Evolutionary conservation across 2,113 vertebrate species (phyloP).

Genomic region (Myiagra hebetior): DNA sequence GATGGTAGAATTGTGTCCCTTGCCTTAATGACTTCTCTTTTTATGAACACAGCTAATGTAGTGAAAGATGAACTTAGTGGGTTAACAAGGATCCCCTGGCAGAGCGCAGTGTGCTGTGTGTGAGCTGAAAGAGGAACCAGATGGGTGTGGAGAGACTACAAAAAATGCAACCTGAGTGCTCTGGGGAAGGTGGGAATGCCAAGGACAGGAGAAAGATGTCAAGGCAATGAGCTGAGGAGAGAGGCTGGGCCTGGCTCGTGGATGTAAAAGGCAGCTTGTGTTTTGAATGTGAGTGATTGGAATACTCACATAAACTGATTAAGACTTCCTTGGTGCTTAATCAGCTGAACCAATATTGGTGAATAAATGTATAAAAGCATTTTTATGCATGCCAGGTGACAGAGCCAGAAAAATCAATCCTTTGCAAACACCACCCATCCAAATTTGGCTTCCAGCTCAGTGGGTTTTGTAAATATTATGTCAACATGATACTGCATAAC

Average conservation of each 20-base stretch:
- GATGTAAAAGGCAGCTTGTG: not conserved
- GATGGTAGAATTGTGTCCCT: not conserved
- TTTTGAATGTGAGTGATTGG: not conserved
- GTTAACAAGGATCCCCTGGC: not conserved
- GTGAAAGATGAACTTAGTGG: not conserved
- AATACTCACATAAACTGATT: not conserved
- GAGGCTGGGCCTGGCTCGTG: not conserved
- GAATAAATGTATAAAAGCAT: not conserved
- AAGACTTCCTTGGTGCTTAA: not conserved
- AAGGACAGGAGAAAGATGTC: not conserved
- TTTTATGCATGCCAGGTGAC: not conserved
- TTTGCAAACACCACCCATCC: not conserved
- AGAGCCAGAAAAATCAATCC: constrained; percentile 24
- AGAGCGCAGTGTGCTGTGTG: not conserved
- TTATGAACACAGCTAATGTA: not conserved
- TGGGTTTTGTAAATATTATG: constrained; percentile 10
- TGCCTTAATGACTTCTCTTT: constrained; percentile 1
- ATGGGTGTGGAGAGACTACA: not conserved
- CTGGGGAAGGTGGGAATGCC: not conserved
- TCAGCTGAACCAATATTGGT: not conserved
- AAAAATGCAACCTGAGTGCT: not conserved
- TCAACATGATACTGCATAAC: not conserved
- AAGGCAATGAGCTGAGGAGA: not conserved
- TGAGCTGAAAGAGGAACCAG: not conserved
- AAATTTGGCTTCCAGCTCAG: not conserved